Base-by-base conservation (phyloP, 1,140 invertebrate genomes). In the Vanessa atalanta region DNA sequence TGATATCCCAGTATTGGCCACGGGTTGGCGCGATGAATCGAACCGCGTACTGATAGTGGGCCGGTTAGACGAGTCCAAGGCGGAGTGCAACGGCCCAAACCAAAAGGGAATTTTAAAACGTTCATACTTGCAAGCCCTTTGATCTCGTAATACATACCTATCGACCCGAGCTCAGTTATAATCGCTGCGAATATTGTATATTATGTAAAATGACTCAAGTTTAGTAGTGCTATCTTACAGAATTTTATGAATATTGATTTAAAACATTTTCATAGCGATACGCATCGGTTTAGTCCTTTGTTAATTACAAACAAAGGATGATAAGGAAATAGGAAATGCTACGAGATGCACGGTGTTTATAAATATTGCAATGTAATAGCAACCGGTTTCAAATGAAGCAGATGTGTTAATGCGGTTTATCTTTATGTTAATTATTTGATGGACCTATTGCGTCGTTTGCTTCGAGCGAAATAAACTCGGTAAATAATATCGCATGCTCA, bases 61-160 rank as follows among this genome's bases (percentile, higher is more conserved):
- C 90, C 90, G 90, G 90, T 92, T 91, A 88, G 85, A 92, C 90
- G 87, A 88, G 90, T 92, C 89, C 83, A 78, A 79, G 79, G 79
- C 78, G 76, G 89, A 89, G 90, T 92, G 90, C 90, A 92, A 91
- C 82, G 89, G 84, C 89, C 90, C 89, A 92, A 92, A 47, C 90
- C 87, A 86, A 80, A 85, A 88, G 88, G 86, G 88, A 89, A 89
- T 90, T 89, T 90, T 89, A 88, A 91, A 89, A 87, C 83, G 83
- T 84, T 84, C 85, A 82, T 86, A 88, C 88, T 87, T 83, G 83
- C 83, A 79, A 87, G 84, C 86, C 87, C 83, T 91, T 88, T 85
- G 79, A 86, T 87, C 87, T 84, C 83, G 81, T 86, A 80, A 76
- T 76, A 76, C 65, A 73, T 75, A 65, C 60, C n/a, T 75, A 60